Conservation (phyloP, 2,113 vertebrate genomes). For the Narcine bancroftii region DNA sequence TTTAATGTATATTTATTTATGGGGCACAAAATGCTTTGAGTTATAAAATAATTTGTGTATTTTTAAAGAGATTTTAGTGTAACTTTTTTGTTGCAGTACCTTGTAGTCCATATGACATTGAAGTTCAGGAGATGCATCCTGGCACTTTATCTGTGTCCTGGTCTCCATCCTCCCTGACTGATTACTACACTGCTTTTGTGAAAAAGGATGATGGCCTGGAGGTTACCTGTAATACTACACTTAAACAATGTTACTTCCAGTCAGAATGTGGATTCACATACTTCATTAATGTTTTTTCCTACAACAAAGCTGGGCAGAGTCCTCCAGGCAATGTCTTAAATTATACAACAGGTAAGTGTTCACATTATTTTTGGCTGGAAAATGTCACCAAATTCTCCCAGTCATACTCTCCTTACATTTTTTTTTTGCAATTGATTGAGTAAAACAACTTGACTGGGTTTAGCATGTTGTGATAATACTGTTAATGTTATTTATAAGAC, state of each 20-base stretch:
- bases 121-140: slow-evolving; percentile 57
- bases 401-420: neutral
- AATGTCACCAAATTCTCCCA: neutral
- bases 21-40: neutral
- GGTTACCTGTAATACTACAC: slow-evolving; percentile 73
- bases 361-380: neutral
- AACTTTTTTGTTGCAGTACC: slow-evolving; percentile 59
- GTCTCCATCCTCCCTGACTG: slow-evolving; percentile 54
- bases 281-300: slow-evolving; percentile 75
- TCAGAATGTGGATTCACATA: slow-evolving; percentile 80
- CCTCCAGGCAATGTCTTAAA: slow-evolving; percentile 63
- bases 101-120: slow-evolving; percentile 65
- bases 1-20: neutral
- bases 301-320: slow-evolving; percentile 76
- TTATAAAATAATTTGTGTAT: neutral
- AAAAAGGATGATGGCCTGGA: slow-evolving; percentile 81
- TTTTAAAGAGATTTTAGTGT: slow-evolving; percentile 39
- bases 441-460: slow-evolving; percentile 5
- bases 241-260: slow-evolving; percentile 61
- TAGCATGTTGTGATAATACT: too few relatives aligned
- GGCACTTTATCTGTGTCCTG: slow-evolving; percentile 70
- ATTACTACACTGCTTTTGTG: slow-evolving; percentile 75
- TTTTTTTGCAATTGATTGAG: neutral
- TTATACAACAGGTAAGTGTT: slow-evolving; percentile 73
- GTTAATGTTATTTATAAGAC: neutral